A percentile compares a stretch with the other conserved stretches of the same genome.
Conservation (phyloP, 2,888 invertebrate species). For the Apocheima hispidaria region DNA sequence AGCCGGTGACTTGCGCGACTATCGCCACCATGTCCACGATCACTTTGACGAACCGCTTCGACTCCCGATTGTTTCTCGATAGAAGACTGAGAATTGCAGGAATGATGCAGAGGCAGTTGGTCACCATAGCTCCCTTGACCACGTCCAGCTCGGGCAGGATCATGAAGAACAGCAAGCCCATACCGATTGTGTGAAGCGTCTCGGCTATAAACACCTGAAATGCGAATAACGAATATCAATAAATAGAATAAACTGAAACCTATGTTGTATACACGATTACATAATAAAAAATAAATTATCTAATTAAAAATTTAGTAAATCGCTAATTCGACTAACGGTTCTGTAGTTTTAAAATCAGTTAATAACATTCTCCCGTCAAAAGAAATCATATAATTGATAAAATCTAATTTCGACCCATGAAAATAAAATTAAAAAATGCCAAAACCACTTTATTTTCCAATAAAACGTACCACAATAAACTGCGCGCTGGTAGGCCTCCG, state of each 20-base stretch:
- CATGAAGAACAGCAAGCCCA: slow-evolving; percentile 94
- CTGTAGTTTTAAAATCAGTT: too few relatives aligned
- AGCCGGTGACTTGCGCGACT: slow-evolving; percentile 95
- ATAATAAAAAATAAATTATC: too few relatives aligned
- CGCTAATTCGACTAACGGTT: too few relatives aligned
- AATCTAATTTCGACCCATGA: too few relatives aligned
- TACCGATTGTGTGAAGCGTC: slow-evolving; percentile 94
- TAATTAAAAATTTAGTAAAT: too few relatives aligned
- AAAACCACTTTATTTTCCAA: too few relatives aligned
- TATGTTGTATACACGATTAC: too few relatives aligned
- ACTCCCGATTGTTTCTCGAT: slow-evolving; percentile 93
- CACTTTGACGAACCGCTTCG: slow-evolving; percentile 91
- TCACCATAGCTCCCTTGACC: slow-evolving; percentile 97
- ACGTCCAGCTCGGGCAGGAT: slow-evolving; percentile 97
- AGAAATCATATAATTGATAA: too few relatives aligned
- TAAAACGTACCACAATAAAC: slow-evolving; percentile 78
- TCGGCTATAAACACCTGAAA: slow-evolving; percentile 92
- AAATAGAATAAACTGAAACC: neutral
- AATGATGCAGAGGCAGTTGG: slow-evolving; percentile 97
- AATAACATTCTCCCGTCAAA: too few relatives aligned
- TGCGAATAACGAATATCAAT: neutral
- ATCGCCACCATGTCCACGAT: slow-evolving; percentile 94
- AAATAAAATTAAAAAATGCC: too few relatives aligned
- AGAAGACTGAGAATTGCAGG: slow-evolving; percentile 92
- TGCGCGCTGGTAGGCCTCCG: slow-evolving; percentile 88